Base-by-base conservation (phyloP, 2,888 invertebrate species). In the Achlya flavicornis region DNA sequence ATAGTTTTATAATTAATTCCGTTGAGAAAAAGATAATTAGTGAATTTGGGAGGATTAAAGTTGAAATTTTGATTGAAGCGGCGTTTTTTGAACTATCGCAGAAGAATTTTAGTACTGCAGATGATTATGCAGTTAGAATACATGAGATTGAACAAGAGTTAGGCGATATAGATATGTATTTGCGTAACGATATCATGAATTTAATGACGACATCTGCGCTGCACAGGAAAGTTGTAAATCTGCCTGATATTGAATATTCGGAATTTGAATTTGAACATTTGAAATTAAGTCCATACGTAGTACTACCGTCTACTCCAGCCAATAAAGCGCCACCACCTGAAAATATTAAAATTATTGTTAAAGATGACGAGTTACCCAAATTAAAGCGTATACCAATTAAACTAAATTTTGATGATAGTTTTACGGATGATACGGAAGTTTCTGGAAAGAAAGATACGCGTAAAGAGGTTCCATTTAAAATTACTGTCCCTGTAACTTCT, bases 281-380 rank as follows among this genome's bases (percentile, higher is more conserved):
- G 0, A 88, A 80, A 65, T 14, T 85, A 8, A 86, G 76, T 38
- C 84, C 88, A 4, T 61, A 61, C 0, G 12, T 66, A 0, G 76
- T 77, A 0, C 67, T 73, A 0, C 70, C 78, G 0, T 88, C 79
- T 68, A 89, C 90, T 0, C 91, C 92, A 0, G 78, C 83, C 41
- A 69, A 72, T 0, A 91, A 88, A 64, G 63, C 61, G 0, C 66
- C 72, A 12, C 80, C 82, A 0, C 84, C 86, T 0, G 64, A 72
- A 48, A 61, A 76, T 0, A 58, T 65, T 0, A 71, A 75, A 0
- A 85, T 79, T 4, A 0, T 84, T 0, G 89, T 90, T 0, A 85
- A 80, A 35, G 77, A 80, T 1, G 92, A 92, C 4, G 93, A 92
- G 48, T 4, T 93, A 1, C 91, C 88, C 0, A 83, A 80, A 2